Base-by-base conservation (phyloP, 2,797 vertebrate species). In the Squalus acanthias region DNA sequence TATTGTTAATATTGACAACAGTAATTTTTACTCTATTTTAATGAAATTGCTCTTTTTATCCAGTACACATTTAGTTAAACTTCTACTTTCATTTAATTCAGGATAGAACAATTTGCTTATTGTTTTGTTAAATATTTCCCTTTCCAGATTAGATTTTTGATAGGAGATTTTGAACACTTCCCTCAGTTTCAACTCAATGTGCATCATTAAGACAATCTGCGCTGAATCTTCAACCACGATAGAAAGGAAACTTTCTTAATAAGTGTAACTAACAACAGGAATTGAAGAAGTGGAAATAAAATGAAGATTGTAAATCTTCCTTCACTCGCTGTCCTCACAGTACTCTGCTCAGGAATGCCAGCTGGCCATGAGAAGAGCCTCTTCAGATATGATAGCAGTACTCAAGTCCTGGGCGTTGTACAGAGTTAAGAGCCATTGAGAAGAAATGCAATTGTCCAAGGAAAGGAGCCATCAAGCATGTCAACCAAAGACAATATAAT, bases 221-320 rank as follows among this genome's bases (percentile, higher is more conserved):
- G 22, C 60, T 22, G 89, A 92, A 92, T 92, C 89, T 92, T 39
- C 89, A 67, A 65, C 63, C 0, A 92, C 33, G 17, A 67, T 33
- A 33, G 57, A 91, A 63, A 60, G 89, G n/a, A 92, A 92, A 92
- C 63, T 17, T 39, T 67, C 17, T 67, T 92, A 67, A 92, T 92
- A 92, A 92, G 89, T 92, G 33, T 92, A 67, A 67, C 89, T 92
- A 92, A 67, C 60, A 65, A 92, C 89, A 92, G 89, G 89, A 92
- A 92, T 29, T 67, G 33, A 67, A 92, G 33, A 92, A 65, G 60
- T 92, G 33, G 89, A 67, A 92, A n/a, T 24, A 65, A n/a, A 39
- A n/a, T 39, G 60, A 92, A 65, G 1, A n/a, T 39, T 22, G 89
- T 67, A 92, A 39, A 67, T 92, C 63, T 39, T 92, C 7, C 33